phyloP scores from a whole-genome alignment of 2,113 vertebrate genomes.

The Hippocampus guttulatus region DNA sequence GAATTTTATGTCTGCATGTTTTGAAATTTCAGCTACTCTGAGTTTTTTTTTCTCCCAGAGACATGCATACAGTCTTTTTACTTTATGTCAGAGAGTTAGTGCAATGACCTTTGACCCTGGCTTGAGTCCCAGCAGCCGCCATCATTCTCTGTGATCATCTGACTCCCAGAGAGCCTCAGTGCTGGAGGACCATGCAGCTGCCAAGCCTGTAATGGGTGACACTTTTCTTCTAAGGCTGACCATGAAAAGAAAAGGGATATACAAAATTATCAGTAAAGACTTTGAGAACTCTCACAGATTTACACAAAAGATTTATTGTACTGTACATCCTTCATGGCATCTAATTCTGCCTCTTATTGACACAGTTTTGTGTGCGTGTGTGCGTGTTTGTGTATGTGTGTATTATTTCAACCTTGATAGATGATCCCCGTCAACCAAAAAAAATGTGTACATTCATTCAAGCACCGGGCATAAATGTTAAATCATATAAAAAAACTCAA shows the following conservation, averaged over 20 bases:
- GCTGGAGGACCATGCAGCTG: conserved; percentile 57
- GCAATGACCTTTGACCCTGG: conserved; percentile 55
- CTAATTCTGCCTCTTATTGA: not conserved
- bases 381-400: too few relatives aligned
- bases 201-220: conserved; percentile 61
- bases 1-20: conserved; percentile 2
- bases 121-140: conserved; percentile 53
- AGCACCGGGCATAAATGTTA: too few relatives aligned
- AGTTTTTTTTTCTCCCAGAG: conserved; percentile 17
- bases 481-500: too few relatives aligned
- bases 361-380: too few relatives aligned
- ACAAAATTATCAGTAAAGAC: conserved; percentile 23
- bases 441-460: too few relatives aligned
- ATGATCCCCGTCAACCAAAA: too few relatives aligned
- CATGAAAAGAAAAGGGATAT: conserved; percentile 11
- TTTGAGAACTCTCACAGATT: not conserved
- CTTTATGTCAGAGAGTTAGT: conserved; percentile 45
- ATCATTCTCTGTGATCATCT: conserved; percentile 58
- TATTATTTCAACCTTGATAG: too few relatives aligned
- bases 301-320: conserved; percentile 4
- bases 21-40: conserved; percentile 15
- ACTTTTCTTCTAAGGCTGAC: conserved; percentile 42
- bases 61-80: conserved; percentile 30
- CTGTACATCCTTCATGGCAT: not conserved
- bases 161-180: conserved; percentile 57